Evolutionary conservation across 2,888 invertebrate species (phyloP).

Genomic region (Lasiommata megera): DNA sequence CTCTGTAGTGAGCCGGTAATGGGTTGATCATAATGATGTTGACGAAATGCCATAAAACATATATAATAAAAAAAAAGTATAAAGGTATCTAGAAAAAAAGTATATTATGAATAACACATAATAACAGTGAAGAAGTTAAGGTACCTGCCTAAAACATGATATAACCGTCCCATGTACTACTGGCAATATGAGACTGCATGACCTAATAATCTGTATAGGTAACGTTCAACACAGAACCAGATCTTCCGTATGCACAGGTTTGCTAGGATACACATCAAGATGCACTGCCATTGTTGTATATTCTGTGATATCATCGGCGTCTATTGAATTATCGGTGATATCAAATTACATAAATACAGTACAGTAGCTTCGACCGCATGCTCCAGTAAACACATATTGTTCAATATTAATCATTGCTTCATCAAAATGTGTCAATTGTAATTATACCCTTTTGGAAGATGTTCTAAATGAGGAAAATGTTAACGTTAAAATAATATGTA

Average conservation of each 20-base stretch:
- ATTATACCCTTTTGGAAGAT: no score
- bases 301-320: not conserved
- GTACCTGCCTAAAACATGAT: no score
- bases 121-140: not conserved
- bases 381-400: not conserved
- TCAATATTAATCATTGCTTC: not conserved
- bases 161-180: no score
- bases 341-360: not conserved
- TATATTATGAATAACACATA: no score
- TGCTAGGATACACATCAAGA: not conserved
- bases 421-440: no score
- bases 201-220: slow-evolving; percentile 1
- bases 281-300: not conserved
- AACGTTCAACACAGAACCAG: not conserved
- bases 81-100: no score
- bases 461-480: no score
- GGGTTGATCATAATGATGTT: no score
- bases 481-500: no score
- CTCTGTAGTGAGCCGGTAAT: no score
- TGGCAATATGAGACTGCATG: not conserved
- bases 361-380: not conserved
- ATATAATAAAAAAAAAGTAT: no score
- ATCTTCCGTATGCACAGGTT: not conserved
- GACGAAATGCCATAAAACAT: no score
- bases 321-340: not conserved